These are phyloP conservation scores for Callaeas wilsoni DNA, from an alignment of 2,113 vertebrate genomes.

Conservation along the genomic window DNA sequence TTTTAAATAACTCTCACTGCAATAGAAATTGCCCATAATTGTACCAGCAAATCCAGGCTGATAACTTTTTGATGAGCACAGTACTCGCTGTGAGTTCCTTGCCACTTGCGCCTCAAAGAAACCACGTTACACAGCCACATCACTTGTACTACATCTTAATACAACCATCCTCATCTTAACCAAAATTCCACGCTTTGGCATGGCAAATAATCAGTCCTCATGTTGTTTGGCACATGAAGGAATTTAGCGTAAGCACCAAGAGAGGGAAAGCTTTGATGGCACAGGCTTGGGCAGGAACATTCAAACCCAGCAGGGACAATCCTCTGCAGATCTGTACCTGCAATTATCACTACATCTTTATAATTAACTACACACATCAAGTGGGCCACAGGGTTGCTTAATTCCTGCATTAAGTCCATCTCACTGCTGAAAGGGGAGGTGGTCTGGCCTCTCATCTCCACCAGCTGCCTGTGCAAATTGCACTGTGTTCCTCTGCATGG, in stretches of 20 bases:
- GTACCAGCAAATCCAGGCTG: background rate
- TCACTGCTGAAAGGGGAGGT: background rate
- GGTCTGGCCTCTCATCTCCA: background rate
- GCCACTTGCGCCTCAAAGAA: background rate
- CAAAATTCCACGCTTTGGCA: background rate
- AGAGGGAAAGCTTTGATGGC: background rate
- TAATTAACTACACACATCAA: background rate
- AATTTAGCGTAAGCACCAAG: background rate
- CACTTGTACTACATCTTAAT: background rate
- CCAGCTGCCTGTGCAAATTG: background rate
- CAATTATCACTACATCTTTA: background rate
- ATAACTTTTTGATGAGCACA: background rate
- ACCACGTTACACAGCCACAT: background rate
- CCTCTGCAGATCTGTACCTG: background rate
- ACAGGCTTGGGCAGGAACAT: background rate
- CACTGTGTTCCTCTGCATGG: background rate
- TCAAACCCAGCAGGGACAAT: background rate
- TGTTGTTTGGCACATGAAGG: no score
- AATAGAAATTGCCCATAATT: background rate
- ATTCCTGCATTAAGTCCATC: background rate
- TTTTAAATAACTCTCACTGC: conserved; percentile 4
- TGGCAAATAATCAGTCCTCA: background rate
- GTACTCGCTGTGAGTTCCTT: background rate
- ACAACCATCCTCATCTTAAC: background rate
- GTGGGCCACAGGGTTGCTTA: background rate